Evolutionary conservation across 23 tunicate genomes (phyloP).

Genomic region (Trididemnum clinides): DNA sequence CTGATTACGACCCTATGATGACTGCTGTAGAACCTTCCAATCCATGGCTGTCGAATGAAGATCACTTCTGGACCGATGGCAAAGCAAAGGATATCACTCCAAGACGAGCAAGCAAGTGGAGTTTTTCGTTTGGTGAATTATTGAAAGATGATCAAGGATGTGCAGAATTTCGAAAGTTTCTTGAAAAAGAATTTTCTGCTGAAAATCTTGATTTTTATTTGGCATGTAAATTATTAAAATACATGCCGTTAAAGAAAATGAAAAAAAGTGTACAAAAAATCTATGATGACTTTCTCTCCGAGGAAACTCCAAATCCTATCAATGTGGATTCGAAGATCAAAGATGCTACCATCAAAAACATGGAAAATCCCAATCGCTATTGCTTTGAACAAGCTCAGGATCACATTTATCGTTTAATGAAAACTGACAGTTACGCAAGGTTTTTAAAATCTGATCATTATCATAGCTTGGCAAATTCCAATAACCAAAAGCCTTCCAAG

Average conservation of each 20-base stretch:
- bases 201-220: constrained; percentile 93
- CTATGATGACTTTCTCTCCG: constrained; percentile 59
- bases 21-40: constrained; percentile 59
- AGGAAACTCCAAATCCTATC: constrained; percentile 72
- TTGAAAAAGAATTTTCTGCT: constrained; percentile 92
- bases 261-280: constrained; percentile 56
- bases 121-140: constrained; percentile 84
- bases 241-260: constrained; percentile 60
- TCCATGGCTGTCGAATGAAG: constrained; percentile 88
- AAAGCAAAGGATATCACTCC: constrained; percentile 56
- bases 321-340: constrained; percentile 88
- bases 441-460: constrained; percentile 92
- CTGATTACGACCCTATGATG: constrained; percentile 68
- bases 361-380: constrained; percentile 77
- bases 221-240: constrained; percentile 68
- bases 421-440: constrained; percentile 89
- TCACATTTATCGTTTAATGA: constrained; percentile 95
- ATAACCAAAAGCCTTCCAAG: background rate
- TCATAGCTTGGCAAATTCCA: constrained; percentile 29
- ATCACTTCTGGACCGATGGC: constrained; percentile 55
- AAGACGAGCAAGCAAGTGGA: constrained; percentile 81
- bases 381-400: constrained; percentile 96
- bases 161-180: constrained; percentile 81
- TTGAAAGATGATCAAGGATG: constrained; percentile 68
- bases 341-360: constrained; percentile 67